These are phyloP conservation scores for Trichomycterus rosablanca DNA, from an alignment of 2,113 vertebrate species.

Conservation along the genomic window DNA sequence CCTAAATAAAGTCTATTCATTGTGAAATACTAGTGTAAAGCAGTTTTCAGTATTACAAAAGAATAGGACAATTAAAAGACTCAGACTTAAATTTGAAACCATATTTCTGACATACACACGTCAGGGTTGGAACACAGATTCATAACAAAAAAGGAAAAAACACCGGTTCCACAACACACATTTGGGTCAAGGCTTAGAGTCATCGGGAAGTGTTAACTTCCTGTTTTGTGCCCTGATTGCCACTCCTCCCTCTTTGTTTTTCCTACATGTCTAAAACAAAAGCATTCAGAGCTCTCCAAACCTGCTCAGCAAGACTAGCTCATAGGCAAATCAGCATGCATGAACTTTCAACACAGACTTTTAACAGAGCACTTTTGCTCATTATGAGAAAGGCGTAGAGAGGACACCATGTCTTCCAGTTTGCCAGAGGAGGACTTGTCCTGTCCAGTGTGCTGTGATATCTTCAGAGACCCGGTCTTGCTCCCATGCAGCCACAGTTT, in stretches of 20 bases:
- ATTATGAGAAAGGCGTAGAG: neutral
- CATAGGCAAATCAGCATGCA: neutral
- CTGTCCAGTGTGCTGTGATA: slow-evolving; percentile 65
- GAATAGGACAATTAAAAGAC: no score
- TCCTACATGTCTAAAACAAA: slow-evolving; percentile 17
- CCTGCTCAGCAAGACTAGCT: slow-evolving; percentile 10
- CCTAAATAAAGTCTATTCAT: no score
- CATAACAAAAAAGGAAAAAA: no score
- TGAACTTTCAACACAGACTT: neutral
- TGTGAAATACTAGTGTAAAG: no score
- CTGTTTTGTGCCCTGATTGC: slow-evolving; percentile 48
- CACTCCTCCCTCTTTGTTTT: slow-evolving; percentile 36
- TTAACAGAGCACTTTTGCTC: neutral
- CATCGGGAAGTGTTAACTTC: slow-evolving; percentile 53
- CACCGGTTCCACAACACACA: no score
- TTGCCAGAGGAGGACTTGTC: slow-evolving; percentile 60
- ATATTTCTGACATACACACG: no score
- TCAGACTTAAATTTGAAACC: no score
- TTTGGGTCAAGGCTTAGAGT: no score
- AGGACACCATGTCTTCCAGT: slow-evolving; percentile 45
- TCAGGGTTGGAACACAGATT: no score
- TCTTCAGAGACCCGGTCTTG: slow-evolving; percentile 57
- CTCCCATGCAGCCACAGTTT: slow-evolving; percentile 66
- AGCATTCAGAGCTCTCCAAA: slow-evolving; percentile 6
- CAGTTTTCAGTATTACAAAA: no score